Percentiles rank a stretch among this genome's conserved stretches.
phyloP scores from a whole-genome alignment of 2,888 invertebrate species.

The Drosophila tanythrix region DNA sequence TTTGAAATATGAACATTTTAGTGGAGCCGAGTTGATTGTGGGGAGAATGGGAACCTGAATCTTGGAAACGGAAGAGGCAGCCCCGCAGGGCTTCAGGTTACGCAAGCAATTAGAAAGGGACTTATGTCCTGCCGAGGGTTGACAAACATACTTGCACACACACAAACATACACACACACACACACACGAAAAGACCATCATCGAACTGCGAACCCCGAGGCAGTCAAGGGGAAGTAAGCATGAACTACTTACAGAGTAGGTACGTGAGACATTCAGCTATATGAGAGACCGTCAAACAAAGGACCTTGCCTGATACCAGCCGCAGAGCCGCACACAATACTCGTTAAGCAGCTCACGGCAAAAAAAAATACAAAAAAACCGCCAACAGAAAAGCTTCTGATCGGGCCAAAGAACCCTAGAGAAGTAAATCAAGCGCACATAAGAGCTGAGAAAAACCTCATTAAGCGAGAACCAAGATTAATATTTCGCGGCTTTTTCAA shows the following conservation, averaged over 20 bases:
- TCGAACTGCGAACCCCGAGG: slow-evolving; percentile 32
- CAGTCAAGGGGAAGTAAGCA: slow-evolving; percentile 74
- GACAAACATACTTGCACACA: slow-evolving; percentile 45
- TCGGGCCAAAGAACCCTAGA: slow-evolving; percentile 42
- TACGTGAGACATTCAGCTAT: slow-evolving; percentile 26
- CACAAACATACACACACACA: slow-evolving; percentile 31
- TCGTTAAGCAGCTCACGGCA: slow-evolving; percentile 34
- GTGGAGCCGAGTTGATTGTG: slow-evolving; percentile 29
- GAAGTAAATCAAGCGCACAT: slow-evolving; percentile 42
- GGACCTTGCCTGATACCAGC: slow-evolving; percentile 48
- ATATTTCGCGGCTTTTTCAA: neutral
- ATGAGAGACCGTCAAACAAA: slow-evolving; percentile 50
- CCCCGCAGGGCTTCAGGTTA: slow-evolving; percentile 67
- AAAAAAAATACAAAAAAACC: slow-evolving; percentile 1
- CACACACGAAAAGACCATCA: slow-evolving; percentile 61
- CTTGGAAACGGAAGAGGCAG: slow-evolving; percentile 50
- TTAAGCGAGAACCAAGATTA: slow-evolving; percentile 23
- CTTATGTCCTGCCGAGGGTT: slow-evolving; percentile 62
- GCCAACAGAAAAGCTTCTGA: slow-evolving; percentile 43
- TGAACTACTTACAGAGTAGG: slow-evolving; percentile 61
- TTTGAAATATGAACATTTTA: slow-evolving; percentile 75
- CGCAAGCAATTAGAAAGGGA: slow-evolving; percentile 78
- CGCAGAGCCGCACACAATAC: slow-evolving; percentile 25
- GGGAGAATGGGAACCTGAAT: slow-evolving; percentile 11
- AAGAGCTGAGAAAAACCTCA: slow-evolving; percentile 44